These are phyloP conservation scores for Scaptodrosophila lebanonensis DNA, from an alignment of 1,140 invertebrate genomes.

Conservation along the genomic window DNA sequence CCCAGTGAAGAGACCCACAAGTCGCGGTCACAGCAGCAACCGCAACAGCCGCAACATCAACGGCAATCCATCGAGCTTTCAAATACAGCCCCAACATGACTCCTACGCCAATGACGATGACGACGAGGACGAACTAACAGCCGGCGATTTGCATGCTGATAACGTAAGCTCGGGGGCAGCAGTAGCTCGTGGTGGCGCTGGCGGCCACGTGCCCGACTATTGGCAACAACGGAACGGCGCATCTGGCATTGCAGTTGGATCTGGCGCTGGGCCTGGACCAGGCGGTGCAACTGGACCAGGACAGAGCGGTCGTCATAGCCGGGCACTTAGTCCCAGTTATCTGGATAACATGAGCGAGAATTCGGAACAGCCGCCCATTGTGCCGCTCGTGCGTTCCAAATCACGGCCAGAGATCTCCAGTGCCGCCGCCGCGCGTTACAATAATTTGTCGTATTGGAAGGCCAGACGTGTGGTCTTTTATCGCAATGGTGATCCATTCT, in stretches of 20 bases:
- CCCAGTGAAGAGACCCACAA: slow-evolving; percentile 16
- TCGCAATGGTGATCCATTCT: slow-evolving; percentile 95
- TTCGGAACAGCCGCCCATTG: slow-evolving; percentile 73
- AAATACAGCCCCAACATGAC: slow-evolving; percentile 53
- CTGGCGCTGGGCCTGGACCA: slow-evolving; percentile 8
- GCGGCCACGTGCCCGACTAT: slow-evolving; percentile 52
- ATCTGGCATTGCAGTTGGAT: neutral
- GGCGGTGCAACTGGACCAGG: slow-evolving; percentile 8
- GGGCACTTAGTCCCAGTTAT: slow-evolving; percentile 57
- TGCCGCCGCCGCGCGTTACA: slow-evolving; percentile 81
- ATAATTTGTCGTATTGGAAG: slow-evolving; percentile 90
- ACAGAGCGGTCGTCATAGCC: slow-evolving; percentile 55
- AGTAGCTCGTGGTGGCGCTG: slow-evolving; percentile 9
- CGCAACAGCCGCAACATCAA: slow-evolving; percentile 29
- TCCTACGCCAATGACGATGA: slow-evolving; percentile 46
- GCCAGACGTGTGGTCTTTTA: slow-evolving; percentile 92
- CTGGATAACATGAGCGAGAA: slow-evolving; percentile 76
- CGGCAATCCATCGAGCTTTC: slow-evolving; percentile 26
- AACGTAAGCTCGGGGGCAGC: slow-evolving; percentile 11
- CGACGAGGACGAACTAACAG: slow-evolving; percentile 53
- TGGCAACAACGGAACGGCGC: slow-evolving; percentile 66
- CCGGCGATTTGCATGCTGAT: slow-evolving; percentile 24
- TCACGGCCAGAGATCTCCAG: slow-evolving; percentile 75
- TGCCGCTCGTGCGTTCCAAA: slow-evolving; percentile 70
- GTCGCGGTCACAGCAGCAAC: slow-evolving; percentile 28